phyloP scores from a whole-genome alignment of 2,113 vertebrate species.

The Diadophis punctatus region DNA sequence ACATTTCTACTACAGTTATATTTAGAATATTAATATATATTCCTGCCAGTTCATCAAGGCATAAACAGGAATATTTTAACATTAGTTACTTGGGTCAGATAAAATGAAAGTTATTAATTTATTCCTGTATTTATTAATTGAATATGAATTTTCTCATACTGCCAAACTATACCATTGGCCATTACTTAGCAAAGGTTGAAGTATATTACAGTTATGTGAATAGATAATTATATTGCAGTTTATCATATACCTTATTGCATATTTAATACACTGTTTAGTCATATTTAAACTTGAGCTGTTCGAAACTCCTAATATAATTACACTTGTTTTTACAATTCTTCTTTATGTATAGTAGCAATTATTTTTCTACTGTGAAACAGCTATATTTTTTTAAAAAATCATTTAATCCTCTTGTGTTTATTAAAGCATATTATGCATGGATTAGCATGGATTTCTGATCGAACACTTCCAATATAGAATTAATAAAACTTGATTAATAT shows the following conservation, averaged over 20 bases:
- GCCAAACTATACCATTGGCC: background rate
- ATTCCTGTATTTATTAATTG: background rate
- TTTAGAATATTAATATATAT: background rate
- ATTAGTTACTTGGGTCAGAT: background rate
- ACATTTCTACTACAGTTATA: background rate
- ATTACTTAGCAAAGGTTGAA: background rate
- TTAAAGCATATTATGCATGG: background rate
- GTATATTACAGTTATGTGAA: background rate
- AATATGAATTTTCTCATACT: background rate
- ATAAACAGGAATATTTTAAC: background rate
- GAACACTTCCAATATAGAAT: background rate
- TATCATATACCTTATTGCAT: background rate
- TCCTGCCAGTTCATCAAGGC: background rate
- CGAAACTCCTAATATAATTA: constrained; percentile 48
- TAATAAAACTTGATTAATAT: background rate
- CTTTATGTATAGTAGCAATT: background rate
- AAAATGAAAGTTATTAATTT: background rate
- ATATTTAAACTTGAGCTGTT: background rate
- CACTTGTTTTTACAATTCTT: background rate
- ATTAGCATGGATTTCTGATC: background rate
- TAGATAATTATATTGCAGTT: background rate
- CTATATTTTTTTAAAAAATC: background rate
- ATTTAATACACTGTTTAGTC: constrained; percentile 20
- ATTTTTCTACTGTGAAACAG: background rate
- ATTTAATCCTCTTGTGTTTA: background rate